A percentile compares a stretch with the other conserved stretches of the same genome.
phyloP scores from a whole-genome alignment of 1,140 invertebrate species.

The Drosophila obscura region DNA sequence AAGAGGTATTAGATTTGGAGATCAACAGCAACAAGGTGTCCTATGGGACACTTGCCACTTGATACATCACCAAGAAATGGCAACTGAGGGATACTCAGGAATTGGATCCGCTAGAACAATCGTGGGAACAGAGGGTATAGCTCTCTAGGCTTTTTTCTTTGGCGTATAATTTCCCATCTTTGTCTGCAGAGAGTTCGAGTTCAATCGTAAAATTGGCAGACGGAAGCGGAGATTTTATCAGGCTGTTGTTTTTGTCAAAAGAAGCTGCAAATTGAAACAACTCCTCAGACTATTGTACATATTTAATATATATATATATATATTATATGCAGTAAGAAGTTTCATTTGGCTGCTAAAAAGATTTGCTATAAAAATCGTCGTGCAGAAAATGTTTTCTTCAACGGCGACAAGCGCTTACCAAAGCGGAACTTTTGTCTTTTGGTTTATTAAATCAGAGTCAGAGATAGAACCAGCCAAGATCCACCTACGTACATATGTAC shows the following conservation, averaged over 20 bases:
- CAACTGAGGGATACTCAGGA: too few species aligned
- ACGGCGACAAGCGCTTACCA: slow-evolving; percentile 13
- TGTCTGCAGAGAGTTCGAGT: slow-evolving; percentile 6
- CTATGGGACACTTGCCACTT: too few species aligned
- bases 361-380: too few species aligned
- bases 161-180: slow-evolving; percentile 27
- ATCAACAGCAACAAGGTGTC: too few species aligned
- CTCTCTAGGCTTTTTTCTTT: slow-evolving; percentile 13
- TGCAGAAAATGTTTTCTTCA: too few species aligned
- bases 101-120: too few species aligned
- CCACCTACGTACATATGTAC: too few species aligned
- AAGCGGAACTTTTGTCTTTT: slow-evolving; percentile 35
- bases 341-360: slow-evolving; percentile 30
- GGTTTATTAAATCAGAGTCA: slow-evolving; percentile 14
- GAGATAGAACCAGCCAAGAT: too few species aligned
- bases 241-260: slow-evolving; percentile 19
- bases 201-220: slow-evolving; percentile 9
- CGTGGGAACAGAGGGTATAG: too few species aligned
- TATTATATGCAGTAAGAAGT: slow-evolving; percentile 36
- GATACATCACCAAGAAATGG: too few species aligned
- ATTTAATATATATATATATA: slow-evolving; percentile 21
- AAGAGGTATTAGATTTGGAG: too few species aligned
- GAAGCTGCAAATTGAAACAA: slow-evolving; percentile 26
- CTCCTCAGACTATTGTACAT: not conserved
- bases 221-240: slow-evolving; percentile 36